Evolutionary conservation across 2,113 vertebrate genomes (phyloP).

Genomic region (Muscicapa adusta): DNA sequence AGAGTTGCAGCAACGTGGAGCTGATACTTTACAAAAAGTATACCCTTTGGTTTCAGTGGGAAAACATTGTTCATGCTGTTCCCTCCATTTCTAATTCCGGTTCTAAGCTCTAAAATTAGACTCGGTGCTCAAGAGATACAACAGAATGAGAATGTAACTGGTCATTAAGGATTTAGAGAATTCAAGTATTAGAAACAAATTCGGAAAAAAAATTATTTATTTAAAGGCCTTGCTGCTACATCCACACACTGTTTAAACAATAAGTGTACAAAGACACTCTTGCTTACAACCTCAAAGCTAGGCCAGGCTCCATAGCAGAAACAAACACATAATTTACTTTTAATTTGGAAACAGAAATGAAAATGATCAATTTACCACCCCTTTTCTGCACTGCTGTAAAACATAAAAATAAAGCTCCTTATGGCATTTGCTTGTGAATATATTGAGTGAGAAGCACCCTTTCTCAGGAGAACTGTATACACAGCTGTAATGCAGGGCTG

Average conservation of each 20-base stretch:
- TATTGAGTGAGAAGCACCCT: not conserved
- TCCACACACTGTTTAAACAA: not conserved
- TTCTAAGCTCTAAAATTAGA: not conserved
- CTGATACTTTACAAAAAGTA: not conserved
- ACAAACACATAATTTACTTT: not conserved
- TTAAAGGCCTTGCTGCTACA: not conserved
- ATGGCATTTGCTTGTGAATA: not conserved
- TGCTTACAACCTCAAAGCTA: not conserved
- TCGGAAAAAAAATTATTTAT: too few species aligned
- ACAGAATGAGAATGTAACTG: not conserved
- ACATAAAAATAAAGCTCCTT: not conserved
- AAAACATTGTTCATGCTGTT: not conserved
- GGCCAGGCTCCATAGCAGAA: not conserved
- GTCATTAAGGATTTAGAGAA: not conserved
- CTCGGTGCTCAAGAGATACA: not conserved
- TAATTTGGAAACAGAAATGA: not conserved
- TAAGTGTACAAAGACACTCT: not conserved
- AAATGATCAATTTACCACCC: not conserved
- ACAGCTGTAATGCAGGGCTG: not conserved
- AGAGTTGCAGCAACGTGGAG: not conserved
- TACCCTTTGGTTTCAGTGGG: not conserved
- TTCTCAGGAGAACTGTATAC: not conserved
- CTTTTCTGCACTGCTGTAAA: not conserved
- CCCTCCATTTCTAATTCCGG: not conserved
- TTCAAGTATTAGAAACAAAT: not conserved